phyloP scores from a whole-genome alignment of 92 coral and sea anemone genomes.

The Paragorgia papillata region DNA sequence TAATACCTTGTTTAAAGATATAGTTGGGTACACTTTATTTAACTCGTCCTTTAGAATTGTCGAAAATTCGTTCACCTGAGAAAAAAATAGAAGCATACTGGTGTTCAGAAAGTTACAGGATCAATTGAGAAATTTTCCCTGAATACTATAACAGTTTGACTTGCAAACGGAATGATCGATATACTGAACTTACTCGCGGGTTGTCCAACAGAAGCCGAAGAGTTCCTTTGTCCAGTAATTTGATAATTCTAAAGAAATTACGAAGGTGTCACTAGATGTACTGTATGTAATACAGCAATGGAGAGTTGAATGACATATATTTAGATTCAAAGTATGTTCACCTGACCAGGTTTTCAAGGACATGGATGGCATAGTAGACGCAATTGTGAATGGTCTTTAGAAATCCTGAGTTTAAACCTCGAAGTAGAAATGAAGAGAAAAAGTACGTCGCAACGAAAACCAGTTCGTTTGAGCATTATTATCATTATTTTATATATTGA shows the following conservation, averaged over 20 bases:
- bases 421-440: no score
- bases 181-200: constrained; percentile 69
- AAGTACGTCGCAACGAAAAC: background rate
- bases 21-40: constrained; percentile 49
- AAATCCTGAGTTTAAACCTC: constrained; percentile 13
- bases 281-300: background rate
- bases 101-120: no score
- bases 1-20: constrained; percentile 59
- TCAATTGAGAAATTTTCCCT: no score
- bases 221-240: constrained; percentile 84
- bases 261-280: background rate
- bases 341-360: constrained; percentile 75
- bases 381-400: constrained; percentile 79
- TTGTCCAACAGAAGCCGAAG: constrained; percentile 80
- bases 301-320: background rate
- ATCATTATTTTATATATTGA: background rate
- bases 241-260: constrained; percentile 26
- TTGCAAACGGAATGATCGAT: background rate
- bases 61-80: constrained; percentile 75
- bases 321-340: background rate
- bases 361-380: constrained; percentile 72
- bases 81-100: background rate
- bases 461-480: background rate
- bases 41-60: constrained; percentile 69
- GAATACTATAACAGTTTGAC: no score